Conservation (phyloP, 2,797 vertebrate species). For the Selene dorsalis region DNA sequence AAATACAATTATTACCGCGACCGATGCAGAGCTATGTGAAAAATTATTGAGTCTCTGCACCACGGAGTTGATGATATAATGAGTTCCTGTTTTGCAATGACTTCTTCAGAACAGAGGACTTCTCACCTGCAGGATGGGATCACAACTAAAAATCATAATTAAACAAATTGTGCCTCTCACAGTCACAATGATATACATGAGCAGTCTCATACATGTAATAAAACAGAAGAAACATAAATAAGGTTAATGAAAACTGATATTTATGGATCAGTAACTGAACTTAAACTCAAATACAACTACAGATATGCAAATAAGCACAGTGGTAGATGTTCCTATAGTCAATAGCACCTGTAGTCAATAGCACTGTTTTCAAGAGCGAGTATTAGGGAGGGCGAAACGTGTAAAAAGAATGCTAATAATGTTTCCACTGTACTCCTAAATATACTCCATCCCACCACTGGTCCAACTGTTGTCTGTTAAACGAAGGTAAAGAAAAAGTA, state of each 20-base stretch:
- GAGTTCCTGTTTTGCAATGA: too few relatives aligned
- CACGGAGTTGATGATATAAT: too few relatives aligned
- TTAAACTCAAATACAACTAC: neutral
- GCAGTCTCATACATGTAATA: neutral
- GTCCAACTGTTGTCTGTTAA: slow-evolving; percentile 15
- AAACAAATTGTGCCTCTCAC: neutral
- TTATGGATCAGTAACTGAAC: neutral
- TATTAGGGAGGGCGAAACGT: slow-evolving; percentile 1
- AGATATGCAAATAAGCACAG: neutral
- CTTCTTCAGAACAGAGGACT: too few relatives aligned
- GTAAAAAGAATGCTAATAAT: too few relatives aligned
- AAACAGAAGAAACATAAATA: neutral
- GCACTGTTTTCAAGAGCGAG: slow-evolving; percentile 9
- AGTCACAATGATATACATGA: neutral
- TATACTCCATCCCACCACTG: slow-evolving; percentile 6
- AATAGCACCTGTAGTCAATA: slow-evolving; percentile 1
- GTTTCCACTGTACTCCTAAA: slow-evolving; percentile 1
- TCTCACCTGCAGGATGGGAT: too few relatives aligned
- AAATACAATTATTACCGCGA: slow-evolving; percentile 53
- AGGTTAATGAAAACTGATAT: neutral
- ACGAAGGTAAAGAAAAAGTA: slow-evolving; percentile 8
- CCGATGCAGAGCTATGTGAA: slow-evolving; percentile 26
- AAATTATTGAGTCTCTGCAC: too few relatives aligned
- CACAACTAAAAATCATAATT: neutral
- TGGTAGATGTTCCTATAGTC: neutral